phyloP scores from a whole-genome alignment of 2,113 vertebrate species.

The Solea solea region DNA sequence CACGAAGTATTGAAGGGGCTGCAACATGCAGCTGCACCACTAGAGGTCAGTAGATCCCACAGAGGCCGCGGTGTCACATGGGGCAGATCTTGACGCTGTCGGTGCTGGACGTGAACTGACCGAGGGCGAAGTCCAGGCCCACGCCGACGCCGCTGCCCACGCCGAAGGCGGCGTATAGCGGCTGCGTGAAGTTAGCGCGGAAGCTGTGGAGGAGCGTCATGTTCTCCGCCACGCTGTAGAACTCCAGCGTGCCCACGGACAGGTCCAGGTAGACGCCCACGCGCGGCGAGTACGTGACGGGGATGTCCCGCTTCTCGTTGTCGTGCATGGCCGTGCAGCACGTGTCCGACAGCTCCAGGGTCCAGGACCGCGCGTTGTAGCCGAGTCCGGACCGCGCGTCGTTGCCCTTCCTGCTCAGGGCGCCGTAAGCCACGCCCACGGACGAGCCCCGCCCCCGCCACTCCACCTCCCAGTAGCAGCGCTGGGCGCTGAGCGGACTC shows the following conservation, averaged over 20 bases:
- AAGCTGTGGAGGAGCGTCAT: conserved; percentile 82
- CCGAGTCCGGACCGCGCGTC: conserved; percentile 83
- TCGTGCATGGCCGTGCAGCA: conserved; percentile 86
- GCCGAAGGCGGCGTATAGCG: conserved; percentile 77
- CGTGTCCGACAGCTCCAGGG: conserved; percentile 84
- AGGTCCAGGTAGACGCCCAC: conserved; percentile 83
- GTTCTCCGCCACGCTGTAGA: conserved; percentile 80
- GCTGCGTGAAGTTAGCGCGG: conserved; percentile 78
- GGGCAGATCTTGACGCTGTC: conserved; percentile 83
- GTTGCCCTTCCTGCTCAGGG: conserved; percentile 78
- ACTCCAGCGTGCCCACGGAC: conserved; percentile 69
- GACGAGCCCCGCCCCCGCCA: conserved; percentile 82
- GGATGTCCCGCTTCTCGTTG: conserved; percentile 82
- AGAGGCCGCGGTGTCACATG: conserved; percentile 39
- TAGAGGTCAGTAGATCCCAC: no score
- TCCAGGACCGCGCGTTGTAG: conserved; percentile 87
- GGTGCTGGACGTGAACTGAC: conserved; percentile 73
- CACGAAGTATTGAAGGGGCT: no score
- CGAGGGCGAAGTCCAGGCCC: conserved; percentile 81
- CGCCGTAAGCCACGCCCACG: conserved; percentile 78
- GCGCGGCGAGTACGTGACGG: conserved; percentile 78
- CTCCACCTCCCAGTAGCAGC: conserved; percentile 86
- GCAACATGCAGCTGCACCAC: no score
- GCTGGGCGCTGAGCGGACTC: conserved; percentile 74
- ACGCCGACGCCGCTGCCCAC: conserved; percentile 81